phyloP scores from a whole-genome alignment of 2,888 invertebrate genomes.

The Acronicta psi region DNA sequence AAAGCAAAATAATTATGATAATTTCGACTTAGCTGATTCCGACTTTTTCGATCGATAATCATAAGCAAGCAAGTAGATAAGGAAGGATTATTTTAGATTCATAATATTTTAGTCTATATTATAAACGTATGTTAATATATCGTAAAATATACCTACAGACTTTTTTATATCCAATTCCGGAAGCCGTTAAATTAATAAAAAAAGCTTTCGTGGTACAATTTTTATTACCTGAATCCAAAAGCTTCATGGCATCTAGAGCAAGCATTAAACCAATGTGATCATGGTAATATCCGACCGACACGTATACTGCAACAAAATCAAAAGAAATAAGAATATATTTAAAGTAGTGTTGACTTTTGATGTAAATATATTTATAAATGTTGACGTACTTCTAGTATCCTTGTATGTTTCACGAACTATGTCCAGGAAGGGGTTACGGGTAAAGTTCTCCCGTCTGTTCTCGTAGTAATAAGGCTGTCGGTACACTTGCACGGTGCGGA shows the following conservation, averaged over 20 bases:
- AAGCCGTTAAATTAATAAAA: too few relatives aligned
- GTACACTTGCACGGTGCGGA: slow-evolving; percentile 88
- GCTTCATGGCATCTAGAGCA: slow-evolving; percentile 94
- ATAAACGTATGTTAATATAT: too few relatives aligned
- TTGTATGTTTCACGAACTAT: slow-evolving; percentile 94
- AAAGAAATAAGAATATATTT: not conserved
- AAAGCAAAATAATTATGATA: too few relatives aligned
- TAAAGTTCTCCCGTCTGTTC: slow-evolving; percentile 91
- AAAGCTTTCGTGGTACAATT: slow-evolving; percentile 4
- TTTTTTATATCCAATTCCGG: too few relatives aligned
- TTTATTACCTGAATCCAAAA: slow-evolving; percentile 92
- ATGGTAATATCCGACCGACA: slow-evolving; percentile 96
- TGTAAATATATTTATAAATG: slow-evolving; percentile 21
- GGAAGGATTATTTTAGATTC: too few relatives aligned
- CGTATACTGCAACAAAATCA: slow-evolving; percentile 92
- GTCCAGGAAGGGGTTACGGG: slow-evolving; percentile 95
- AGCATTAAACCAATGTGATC: slow-evolving; percentile 97
- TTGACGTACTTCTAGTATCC: slow-evolving; percentile 95
- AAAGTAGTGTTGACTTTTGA: not conserved
- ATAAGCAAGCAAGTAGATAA: too few relatives aligned
- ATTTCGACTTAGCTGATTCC: too few relatives aligned
- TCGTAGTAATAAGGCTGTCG: slow-evolving; percentile 91
- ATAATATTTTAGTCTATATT: too few relatives aligned
- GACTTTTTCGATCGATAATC: too few relatives aligned
- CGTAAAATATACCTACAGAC: too few relatives aligned